Evolutionary conservation across 2,113 vertebrate genomes (phyloP), one percentile per base, ranked within the genome.

Genomic region (Colossoma macropomum): DNA sequence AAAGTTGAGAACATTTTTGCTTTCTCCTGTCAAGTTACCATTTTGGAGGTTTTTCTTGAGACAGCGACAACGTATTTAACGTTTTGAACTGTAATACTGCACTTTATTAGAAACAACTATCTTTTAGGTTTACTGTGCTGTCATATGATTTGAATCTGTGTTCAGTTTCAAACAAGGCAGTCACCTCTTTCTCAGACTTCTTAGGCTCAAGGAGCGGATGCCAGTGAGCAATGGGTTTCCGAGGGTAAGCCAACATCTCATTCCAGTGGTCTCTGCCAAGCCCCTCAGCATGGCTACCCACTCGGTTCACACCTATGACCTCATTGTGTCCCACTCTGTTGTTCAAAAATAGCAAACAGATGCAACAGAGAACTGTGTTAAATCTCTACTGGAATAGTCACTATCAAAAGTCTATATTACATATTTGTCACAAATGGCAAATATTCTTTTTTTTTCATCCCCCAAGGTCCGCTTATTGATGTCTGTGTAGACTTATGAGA

Each of bases 181-280:
- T 76, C 75, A 96, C 96, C 95, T 96, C 95, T 88, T 96, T 96
- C 89, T 95, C 95, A 81, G 96, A 96, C 85, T 95, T 96, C 92
- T 96, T 96, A 79, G 95, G 93, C 90, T 97, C 96, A 89, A 94
- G 93, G 77, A 97, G 88, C 0, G 95, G 92, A 84, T 97, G 96
- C 96, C 96, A 97, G 86, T 96, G 96, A 0, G 96, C 95, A 0
- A 97, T 96, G 82, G 96, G 96, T 88, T 97, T 97, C 82, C 96
- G 95, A 3, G 96, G 96, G 73, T 96, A 97, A 0, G 95, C 96
- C 90, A 97, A 85, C 96, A 97, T 97, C 92, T 97, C 96, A 0
- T 96, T 97, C 96, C 96, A 97, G 89, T 97, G 96, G 91, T 97
- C 96, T 68, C 95, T 92, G 77, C 96, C 96, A 86, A 97, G 90